A percentile compares a stretch with the other conserved stretches of the same genome.
phyloP scores from a whole-genome alignment of 1,140 invertebrate genomes.

The Ganaspis sp. region DNA sequence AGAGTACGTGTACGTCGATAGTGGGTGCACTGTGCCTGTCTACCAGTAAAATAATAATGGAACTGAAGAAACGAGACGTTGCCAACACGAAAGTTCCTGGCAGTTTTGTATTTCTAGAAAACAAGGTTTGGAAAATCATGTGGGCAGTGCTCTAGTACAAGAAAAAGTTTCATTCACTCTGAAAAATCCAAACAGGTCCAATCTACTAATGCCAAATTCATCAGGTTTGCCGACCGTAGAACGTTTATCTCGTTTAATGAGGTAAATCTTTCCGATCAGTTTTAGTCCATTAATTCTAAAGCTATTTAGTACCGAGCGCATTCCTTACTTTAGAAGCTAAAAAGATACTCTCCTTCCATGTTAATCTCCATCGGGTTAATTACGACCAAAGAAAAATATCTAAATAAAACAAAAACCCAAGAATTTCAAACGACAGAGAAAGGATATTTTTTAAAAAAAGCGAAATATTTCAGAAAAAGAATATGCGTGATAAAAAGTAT shows the following conservation, averaged over 20 bases:
- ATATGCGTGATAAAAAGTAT: too few relatives aligned
- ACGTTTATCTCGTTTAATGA: not conserved
- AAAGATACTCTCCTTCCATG: not conserved
- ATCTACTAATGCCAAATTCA: not conserved
- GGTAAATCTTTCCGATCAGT: slow-evolving; percentile 5
- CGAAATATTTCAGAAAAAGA: too few relatives aligned
- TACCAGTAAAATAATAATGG: slow-evolving; percentile 67
- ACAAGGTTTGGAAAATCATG: slow-evolving; percentile 6
- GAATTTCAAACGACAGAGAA: too few relatives aligned
- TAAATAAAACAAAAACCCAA: too few relatives aligned
- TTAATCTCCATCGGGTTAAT: not conserved
- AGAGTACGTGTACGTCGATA: slow-evolving; percentile 64
- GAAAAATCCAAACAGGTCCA: not conserved
- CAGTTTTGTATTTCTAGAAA: slow-evolving; percentile 37
- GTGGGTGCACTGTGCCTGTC: slow-evolving; percentile 40
- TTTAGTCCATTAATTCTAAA: slow-evolving; percentile 14
- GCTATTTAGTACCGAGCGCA: not conserved
- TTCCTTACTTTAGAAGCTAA: not conserved
- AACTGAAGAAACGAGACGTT: slow-evolving; percentile 16
- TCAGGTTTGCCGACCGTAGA: not conserved
- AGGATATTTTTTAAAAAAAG: not conserved
- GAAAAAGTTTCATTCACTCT: not conserved
- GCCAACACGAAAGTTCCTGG: slow-evolving; percentile 2
- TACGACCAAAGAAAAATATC: not conserved
- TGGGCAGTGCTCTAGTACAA: slow-evolving; percentile 2